Percentiles rank a stretch among this genome's conserved stretches.
phyloP scores from a whole-genome alignment of 1,140 invertebrate genomes.

The Rhopalosiphum maidis region DNA sequence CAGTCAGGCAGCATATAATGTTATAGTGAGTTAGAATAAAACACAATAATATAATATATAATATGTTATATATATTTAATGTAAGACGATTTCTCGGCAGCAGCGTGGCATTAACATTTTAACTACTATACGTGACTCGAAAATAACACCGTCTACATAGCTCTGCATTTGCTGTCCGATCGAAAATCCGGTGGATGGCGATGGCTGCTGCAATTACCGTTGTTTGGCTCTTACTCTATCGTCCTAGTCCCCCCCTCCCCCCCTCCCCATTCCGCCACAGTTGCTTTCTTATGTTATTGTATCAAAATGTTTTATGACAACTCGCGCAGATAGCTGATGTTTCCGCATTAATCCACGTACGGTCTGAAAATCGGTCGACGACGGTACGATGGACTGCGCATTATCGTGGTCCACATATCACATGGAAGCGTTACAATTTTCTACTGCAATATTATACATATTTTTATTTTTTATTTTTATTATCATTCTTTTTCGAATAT shows the following conservation, averaged over 20 bases:
- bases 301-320: not conserved
- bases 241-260: too few species aligned
- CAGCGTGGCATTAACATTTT: not conserved
- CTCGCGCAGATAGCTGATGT: not conserved
- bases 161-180: not conserved
- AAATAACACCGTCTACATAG: not conserved
- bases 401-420: not conserved
- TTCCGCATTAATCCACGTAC: not conserved
- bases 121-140: conserved; percentile 2
- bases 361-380: not conserved
- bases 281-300: not conserved
- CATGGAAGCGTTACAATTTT: not conserved
- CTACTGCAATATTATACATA: too few species aligned
- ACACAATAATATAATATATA: not conserved
- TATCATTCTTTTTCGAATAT: too few species aligned
- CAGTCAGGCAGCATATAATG: not conserved
- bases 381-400: too few species aligned
- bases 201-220: not conserved
- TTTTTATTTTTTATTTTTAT: too few species aligned
- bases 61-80: not conserved
- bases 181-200: not conserved
- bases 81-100: not conserved
- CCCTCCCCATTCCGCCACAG: rapidly evolving
- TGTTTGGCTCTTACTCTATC: not conserved
- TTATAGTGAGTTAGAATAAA: not conserved